These are phyloP conservation scores for Pachypanchax playfairii DNA, from an alignment of 2,113 vertebrate species.

Conservation along the genomic window DNA sequence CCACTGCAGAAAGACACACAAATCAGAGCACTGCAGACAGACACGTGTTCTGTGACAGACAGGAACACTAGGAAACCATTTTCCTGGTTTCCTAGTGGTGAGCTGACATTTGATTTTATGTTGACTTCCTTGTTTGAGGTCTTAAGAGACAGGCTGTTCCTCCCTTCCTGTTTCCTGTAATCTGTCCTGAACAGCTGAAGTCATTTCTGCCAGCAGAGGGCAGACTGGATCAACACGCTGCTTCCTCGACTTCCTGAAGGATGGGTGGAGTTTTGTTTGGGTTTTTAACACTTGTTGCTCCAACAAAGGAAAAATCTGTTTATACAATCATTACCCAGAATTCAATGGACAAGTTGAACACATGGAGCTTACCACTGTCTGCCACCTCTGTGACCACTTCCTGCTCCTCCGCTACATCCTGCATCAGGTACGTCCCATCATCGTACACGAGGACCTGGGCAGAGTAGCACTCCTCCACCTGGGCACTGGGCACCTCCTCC, in stretches of 20 bases:
- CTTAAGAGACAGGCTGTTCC: slow-evolving; percentile 1
- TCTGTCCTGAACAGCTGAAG: neutral
- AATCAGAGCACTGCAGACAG: slow-evolving; percentile 14
- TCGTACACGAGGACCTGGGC: slow-evolving; percentile 97
- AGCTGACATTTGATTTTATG: neutral
- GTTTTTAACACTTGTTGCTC: neutral
- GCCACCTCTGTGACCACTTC: slow-evolving; percentile 94
- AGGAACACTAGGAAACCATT: too few species aligned
- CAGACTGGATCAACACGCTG: neutral
- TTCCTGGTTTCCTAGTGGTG: too few species aligned
- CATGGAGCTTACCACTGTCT: slow-evolving; percentile 85
- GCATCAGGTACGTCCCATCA: slow-evolving; percentile 94
- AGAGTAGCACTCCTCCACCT: slow-evolving; percentile 95
- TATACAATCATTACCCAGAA: neutral
- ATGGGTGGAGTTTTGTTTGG: too few species aligned
- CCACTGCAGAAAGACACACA: slow-evolving; percentile 78
- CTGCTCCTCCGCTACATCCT: slow-evolving; percentile 97
- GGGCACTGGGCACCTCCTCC: slow-evolving; percentile 92
- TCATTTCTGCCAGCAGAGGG: slow-evolving; percentile 43
- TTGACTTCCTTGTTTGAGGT: slow-evolving; percentile 42
- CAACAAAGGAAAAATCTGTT: neutral
- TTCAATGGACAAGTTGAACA: too few species aligned
- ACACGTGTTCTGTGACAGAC: neutral
- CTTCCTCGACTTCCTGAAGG: too few species aligned
- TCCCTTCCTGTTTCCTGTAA: slow-evolving; percentile 51